Evolutionary conservation across 1,140 invertebrate species (phyloP).

Genomic region (Trichonephila inaurata): DNA sequence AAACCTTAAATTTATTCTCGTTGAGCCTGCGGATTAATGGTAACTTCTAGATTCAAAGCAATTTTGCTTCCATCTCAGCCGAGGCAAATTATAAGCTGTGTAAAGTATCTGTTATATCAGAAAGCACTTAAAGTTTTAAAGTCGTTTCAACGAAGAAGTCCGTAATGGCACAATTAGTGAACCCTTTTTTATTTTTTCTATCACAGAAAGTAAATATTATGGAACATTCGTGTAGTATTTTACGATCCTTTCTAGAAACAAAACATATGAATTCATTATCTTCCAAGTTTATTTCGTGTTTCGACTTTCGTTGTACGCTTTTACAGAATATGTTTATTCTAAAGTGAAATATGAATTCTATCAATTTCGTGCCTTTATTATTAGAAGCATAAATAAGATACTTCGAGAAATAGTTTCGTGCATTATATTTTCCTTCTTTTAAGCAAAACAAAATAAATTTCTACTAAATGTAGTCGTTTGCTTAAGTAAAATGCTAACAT

Average conservation of each 20-base stretch:
- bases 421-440: too few species aligned
- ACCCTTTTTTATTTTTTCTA: neutral
- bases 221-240: neutral
- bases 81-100: slow-evolving; percentile 21
- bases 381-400: too few species aligned
- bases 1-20: slow-evolving; percentile 46
- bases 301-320: neutral
- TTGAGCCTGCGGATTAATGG: slow-evolving; percentile 28
- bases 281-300: slow-evolving; percentile 5
- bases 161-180: slow-evolving; percentile 41
- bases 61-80: slow-evolving; percentile 14
- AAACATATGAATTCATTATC: slow-evolving; percentile 46
- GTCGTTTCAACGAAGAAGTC: neutral
- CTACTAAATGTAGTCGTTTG: too few species aligned
- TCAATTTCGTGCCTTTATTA: too few species aligned
- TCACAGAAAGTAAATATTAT: neutral
- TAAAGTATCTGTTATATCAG: slow-evolving; percentile 27
- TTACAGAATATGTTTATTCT: too few species aligned
- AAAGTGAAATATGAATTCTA: too few species aligned
- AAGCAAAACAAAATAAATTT: too few species aligned
- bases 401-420: too few species aligned
- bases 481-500: too few species aligned
- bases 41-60: slow-evolving; percentile 28
- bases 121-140: slow-evolving; percentile 14
- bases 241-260: slow-evolving; percentile 13